A percentile compares a stretch with the other conserved stretches of the same genome.
Evolutionary conservation across 1,140 invertebrate species (phyloP).

Genomic region (Laupala kohalensis): DNA sequence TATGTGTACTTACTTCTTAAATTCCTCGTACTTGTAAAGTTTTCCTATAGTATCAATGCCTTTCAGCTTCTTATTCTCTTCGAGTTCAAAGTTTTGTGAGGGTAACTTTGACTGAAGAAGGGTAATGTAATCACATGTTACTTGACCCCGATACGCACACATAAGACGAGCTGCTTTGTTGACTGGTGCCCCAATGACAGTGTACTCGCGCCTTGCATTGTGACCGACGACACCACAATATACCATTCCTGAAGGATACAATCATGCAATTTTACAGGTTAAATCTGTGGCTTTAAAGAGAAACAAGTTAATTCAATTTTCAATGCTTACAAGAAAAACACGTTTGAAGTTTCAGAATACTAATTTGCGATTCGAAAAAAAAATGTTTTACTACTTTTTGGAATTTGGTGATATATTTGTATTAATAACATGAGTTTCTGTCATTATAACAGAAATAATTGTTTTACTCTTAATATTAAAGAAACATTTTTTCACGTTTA

Average conservation of each 20-base stretch:
- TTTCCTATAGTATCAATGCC: slow-evolving; percentile 21
- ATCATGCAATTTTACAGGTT: no score
- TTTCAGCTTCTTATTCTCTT: slow-evolving; percentile 26
- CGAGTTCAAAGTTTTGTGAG: slow-evolving; percentile 20
- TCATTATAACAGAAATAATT: no score
- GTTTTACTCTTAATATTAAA: no score
- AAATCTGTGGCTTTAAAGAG: no score
- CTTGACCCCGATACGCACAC: slow-evolving; percentile 25
- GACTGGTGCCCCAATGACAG: slow-evolving; percentile 31
- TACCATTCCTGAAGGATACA: slow-evolving; percentile 11
- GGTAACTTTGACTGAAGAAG: slow-evolving; percentile 25
- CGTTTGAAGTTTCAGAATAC: no score
- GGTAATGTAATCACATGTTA: slow-evolving; percentile 29
- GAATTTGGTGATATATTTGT: no score
- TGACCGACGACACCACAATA: slow-evolving; percentile 34
- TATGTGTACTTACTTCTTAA: not conserved
- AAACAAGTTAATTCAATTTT: no score
- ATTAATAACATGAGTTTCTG: no score
- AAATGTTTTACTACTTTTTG: no score
- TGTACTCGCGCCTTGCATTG: slow-evolving; percentile 28
- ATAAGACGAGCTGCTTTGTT: slow-evolving; percentile 33
- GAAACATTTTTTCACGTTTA: no score
- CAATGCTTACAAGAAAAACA: no score
- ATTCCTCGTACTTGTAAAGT: slow-evolving; percentile 17
- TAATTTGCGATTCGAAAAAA: no score